These are phyloP conservation scores for Melangyna quadrimaculata DNA, from an alignment of 2,888 invertebrate genomes.

Conservation along the genomic window DNA sequence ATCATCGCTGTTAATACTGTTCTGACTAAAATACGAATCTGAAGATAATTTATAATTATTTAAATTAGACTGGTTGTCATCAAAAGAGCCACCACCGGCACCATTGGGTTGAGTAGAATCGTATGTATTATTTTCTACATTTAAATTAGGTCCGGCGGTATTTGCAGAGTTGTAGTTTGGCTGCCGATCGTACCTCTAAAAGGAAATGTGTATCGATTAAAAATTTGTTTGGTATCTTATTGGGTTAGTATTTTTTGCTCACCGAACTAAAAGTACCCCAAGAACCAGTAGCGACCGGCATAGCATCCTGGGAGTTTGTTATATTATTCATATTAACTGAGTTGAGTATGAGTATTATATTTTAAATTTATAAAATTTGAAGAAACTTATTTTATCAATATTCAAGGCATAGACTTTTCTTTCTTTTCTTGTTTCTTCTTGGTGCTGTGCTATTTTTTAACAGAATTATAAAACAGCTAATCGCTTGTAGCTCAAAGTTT, in stretches of 20 bases:
- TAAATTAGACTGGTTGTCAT: neutral
- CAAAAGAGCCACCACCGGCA: neutral
- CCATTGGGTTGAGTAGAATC: neutral
- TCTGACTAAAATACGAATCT: neutral
- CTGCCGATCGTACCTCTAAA: neutral
- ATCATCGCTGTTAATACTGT: neutral
- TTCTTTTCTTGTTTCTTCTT: no score
- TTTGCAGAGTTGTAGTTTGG: neutral
- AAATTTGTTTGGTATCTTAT: neutral
- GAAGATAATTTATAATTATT: neutral
- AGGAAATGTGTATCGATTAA: neutral
- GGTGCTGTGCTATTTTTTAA: no score
- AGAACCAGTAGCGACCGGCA: neutral
- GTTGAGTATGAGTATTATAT: no score
- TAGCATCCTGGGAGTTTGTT: neutral
- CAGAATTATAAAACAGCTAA: neutral
- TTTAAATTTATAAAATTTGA: no score
- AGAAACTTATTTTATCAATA: no score
- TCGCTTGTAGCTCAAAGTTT: neutral
- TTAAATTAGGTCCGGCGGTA: neutral
- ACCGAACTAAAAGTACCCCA: constrained; percentile 2
- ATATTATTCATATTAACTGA: neutral
- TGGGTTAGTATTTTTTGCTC: neutral
- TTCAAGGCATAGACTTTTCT: no score
- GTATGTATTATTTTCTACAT: neutral